A percentile compares a stretch with the other conserved stretches of the same genome.
phyloP scores from a whole-genome alignment of 2,113 vertebrate species.

The Pipa parva region DNA sequence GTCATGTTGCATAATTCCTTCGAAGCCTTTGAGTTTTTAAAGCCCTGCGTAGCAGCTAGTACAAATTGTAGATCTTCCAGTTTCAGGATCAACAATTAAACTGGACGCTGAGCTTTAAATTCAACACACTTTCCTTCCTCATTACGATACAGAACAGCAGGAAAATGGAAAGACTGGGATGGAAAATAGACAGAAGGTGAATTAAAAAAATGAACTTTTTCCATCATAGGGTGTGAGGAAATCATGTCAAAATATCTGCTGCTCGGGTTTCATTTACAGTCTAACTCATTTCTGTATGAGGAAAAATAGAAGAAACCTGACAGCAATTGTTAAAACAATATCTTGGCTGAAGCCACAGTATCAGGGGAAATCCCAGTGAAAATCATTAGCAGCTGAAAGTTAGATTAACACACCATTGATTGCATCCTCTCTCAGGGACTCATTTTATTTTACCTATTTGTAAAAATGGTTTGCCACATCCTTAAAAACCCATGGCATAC shows the following conservation, averaged over 20 bases:
- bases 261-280: constrained; percentile 43
- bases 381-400: constrained; percentile 71
- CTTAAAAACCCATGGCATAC: constrained; percentile 52
- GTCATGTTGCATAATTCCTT: constrained; percentile 29
- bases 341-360: constrained; percentile 56
- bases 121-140: constrained; percentile 27
- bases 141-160: constrained; percentile 26
- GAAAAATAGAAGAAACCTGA: constrained; percentile 48
- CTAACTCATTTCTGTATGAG: constrained; percentile 41
- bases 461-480: constrained; percentile 54
- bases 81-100: constrained; percentile 18
- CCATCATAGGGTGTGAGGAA: constrained; percentile 23
- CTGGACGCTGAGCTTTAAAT: constrained; percentile 21
- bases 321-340: constrained; percentile 59
- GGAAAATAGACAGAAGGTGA: constrained; percentile 10
- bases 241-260: constrained; percentile 30
- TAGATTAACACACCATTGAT: constrained; percentile 63
- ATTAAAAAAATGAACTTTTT: constrained; percentile 16
- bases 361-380: constrained; percentile 56
- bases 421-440: constrained; percentile 60
- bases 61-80: constrained; percentile 29
- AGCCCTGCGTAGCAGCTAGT: constrained; percentile 12
- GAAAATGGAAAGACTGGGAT: constrained; percentile 17
- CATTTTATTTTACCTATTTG: constrained; percentile 61
- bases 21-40: constrained; percentile 31